Base-by-base conservation (phyloP, 2,888 invertebrate genomes). In the Hypsopygia costalis region DNA sequence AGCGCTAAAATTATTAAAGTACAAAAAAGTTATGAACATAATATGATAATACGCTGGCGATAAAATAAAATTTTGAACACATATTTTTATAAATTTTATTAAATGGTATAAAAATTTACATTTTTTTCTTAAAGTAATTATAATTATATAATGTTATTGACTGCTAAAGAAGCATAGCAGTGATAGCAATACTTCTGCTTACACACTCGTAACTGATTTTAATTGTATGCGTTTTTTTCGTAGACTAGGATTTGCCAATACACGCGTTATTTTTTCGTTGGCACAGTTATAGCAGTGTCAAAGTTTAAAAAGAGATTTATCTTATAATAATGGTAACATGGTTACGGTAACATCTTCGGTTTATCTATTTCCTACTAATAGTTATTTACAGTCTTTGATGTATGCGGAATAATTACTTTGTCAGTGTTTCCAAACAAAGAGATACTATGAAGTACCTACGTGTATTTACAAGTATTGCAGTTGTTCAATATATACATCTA, bases 31-130 rank as follows among this genome's bases (percentile, higher is more conserved):
- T 28, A 36, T 12, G 36, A 21, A 36, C 25, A 12, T 16, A 25
- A 6, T 29, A 22, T 7, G 10, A 10, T 11, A 31, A 21, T 7
- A 10, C 9, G 20, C 31, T 37, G 37, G 20, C 12, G 28, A 11
- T 22, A 39, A 49, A 58, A 58, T 53, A 44, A 75, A 81, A 73
- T 16, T 16, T 16, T 69, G 59, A 72, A 66, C n/a, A 58, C 45
- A 11, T 38, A 53, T 74, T 69, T 77, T 81, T 76, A 69, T 74
- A 75, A 53, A 62, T 77, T 87, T 86, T 87, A 87, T 85, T 87
- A 73, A 78, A 74, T 74, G 66, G 78, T 83, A 85, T 74, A 82
- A 85, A 85, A 85, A 81, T 80, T 67, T 82, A 82, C 79, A 82
- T 69, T 61, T 65, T 32, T 61, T 68, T 69, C 69, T 74, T 75